phyloP scores from a whole-genome alignment of 2,888 invertebrate genomes.

The Scaptomyza reducta region DNA sequence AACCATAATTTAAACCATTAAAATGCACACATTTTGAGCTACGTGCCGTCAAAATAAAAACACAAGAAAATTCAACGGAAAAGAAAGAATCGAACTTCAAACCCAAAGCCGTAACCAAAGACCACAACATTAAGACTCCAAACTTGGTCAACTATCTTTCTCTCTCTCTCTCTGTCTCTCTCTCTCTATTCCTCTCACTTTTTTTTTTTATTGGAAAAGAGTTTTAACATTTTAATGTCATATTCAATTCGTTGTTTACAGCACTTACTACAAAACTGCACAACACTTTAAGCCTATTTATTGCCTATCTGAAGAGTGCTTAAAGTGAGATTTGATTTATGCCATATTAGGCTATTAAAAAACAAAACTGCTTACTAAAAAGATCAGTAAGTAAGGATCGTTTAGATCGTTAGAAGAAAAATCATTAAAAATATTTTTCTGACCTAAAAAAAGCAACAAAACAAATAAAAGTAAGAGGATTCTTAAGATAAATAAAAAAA shows the following conservation, averaged over 20 bases:
- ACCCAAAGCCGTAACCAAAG: constrained; percentile 6
- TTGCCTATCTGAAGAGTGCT: not conserved
- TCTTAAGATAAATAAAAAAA: too few species aligned
- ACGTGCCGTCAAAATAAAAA: constrained; percentile 49
- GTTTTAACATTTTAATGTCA: constrained; percentile 31
- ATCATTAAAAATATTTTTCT: too few species aligned
- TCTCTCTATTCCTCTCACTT: not conserved
- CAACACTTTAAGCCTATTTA: constrained; percentile 5
- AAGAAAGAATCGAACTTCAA: not conserved
- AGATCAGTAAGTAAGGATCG: too few species aligned
- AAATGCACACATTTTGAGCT: constrained; percentile 74
- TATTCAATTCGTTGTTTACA: constrained; percentile 31
- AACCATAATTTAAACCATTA: constrained; percentile 76
- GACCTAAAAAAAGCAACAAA: too few species aligned
- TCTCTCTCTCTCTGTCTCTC: not conserved
- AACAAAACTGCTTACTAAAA: too few species aligned
- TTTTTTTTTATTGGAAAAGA: not conserved
- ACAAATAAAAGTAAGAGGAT: too few species aligned
- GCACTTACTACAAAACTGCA: constrained; percentile 6
- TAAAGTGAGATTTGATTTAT: not conserved
- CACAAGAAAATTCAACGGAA: not conserved
- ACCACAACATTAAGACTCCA: not conserved
- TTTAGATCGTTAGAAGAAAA: too few species aligned
- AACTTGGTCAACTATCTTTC: not conserved
- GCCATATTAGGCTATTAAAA: too few species aligned